Conservation (phyloP, 2,888 invertebrate species). For the Mimachlamys varia region DNA sequence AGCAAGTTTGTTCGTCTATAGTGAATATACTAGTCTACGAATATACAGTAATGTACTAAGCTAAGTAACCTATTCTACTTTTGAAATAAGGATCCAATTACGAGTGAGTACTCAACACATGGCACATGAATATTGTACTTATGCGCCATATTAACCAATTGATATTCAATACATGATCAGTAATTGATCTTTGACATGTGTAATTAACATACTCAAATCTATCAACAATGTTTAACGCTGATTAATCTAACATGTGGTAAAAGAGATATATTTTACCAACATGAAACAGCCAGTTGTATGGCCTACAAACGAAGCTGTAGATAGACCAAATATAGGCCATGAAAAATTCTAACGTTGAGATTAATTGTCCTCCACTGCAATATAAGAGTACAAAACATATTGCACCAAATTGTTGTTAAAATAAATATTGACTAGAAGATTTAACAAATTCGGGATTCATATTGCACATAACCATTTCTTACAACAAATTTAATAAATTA, state of each 20-base stretch:
- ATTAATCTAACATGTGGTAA: neutral
- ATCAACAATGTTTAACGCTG: neutral
- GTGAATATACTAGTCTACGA: neutral
- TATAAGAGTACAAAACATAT: neutral
- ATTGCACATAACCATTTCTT: conserved; percentile 33
- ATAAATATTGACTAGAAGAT: conserved; percentile 23
- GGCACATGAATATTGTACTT: neutral
- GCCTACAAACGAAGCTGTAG: neutral
- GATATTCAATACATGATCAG: neutral
- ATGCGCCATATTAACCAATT: neutral
- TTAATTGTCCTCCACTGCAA: neutral
- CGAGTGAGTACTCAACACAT: neutral
- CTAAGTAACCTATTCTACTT: neutral
- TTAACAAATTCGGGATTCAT: neutral
- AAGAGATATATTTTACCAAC: neutral
- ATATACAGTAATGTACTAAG: neutral
- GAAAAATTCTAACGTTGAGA: neutral
- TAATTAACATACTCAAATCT: neutral
- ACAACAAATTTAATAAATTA: conserved; percentile 33
- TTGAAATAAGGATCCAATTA: neutral
- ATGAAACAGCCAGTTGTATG: neutral
- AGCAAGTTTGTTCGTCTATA: neutral
- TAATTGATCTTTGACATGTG: neutral
- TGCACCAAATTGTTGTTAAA: neutral
- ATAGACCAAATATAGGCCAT: neutral